These are phyloP conservation scores for Mormoops blainvillei DNA, from an alignment of 2,113 vertebrate genomes.

Conservation along the genomic window DNA sequence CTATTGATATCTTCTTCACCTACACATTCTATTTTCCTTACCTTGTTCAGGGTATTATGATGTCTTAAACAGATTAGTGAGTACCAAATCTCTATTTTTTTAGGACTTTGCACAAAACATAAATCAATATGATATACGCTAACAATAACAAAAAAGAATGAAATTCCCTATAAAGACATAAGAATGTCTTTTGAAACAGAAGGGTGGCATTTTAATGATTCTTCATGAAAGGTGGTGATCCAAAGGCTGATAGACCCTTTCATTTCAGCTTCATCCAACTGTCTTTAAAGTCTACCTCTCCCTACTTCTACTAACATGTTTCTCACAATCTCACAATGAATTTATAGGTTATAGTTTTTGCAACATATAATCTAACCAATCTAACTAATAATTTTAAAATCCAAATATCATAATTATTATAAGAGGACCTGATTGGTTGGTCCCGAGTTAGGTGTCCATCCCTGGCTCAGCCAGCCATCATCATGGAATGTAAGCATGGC, in stretches of 20 bases:
- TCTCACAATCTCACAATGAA: background rate
- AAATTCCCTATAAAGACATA: background rate
- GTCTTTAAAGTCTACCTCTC: background rate
- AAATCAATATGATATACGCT: background rate
- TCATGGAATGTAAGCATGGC: background rate
- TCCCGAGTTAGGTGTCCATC: background rate
- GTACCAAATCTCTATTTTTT: background rate
- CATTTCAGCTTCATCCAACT: background rate
- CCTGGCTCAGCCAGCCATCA: background rate
- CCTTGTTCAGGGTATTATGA: background rate
- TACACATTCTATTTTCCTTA: background rate
- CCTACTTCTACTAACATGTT: background rate
- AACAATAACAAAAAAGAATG: background rate
- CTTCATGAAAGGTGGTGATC: background rate
- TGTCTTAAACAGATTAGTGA: background rate
- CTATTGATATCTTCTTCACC: background rate
- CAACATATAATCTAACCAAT: background rate
- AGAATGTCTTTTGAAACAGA: background rate
- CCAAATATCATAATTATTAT: background rate
- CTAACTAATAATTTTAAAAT: background rate
- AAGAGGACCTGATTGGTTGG: background rate
- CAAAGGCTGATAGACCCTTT: background rate
- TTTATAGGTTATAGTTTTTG: background rate
- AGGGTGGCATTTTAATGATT: background rate
- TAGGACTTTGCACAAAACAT: background rate